Base-by-base conservation (phyloP, 23 tunicate genomes). In the Oikopleura albicans region DNA sequence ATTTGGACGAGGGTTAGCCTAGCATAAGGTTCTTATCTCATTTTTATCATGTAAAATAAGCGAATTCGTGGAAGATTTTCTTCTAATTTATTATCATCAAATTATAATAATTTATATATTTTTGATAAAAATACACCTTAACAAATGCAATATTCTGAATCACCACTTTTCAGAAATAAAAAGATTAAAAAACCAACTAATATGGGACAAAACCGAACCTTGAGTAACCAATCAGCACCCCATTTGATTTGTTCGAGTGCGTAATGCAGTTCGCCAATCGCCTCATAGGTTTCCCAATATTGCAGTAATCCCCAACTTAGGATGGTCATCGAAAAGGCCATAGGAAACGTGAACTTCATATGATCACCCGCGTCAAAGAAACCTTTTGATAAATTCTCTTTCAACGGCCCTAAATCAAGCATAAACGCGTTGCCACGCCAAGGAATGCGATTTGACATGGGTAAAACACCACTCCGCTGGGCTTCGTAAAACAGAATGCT, bases 281-380 rank as follows among this genome's bases (percentile, higher is more conserved):
- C 37, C 75, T 90, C 86, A 40, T 90, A 90, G 4, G 87, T 91
- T 56, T 95, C 96, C 92, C 91, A 90, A 56, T 89, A 90, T 66
- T 95, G 91, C 0, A 88, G 76, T 16, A 88, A 88, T 37, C 96
- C 96, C 99, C 99, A 95, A 8, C 96, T 86, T 0, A 95, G 66
- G 83, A 92, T 41, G 16, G 99, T 95, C 40, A 95, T 66, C 36
- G 94, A 89, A 37, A 84, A 95, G 40, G 99, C 99, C 99, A 95
- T 90, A 1, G 99, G 99, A 85, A 88, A 95, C 0, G 90, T 91
- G 63, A 90, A 95, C 85, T 95, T 95, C 40, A 91, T 84, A 83
- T 88, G 85, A 86, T 95, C 99, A 1, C 99, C 99, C 34, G 96
- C 96, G 40, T 95, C 99, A 63, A 88, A 95, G 40, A 85, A 95